These are phyloP conservation scores for Haliclona indistincta DNA, from an alignment of 37 sponge, comb jelly and placozoan genomes.

Conservation along the genomic window DNA sequence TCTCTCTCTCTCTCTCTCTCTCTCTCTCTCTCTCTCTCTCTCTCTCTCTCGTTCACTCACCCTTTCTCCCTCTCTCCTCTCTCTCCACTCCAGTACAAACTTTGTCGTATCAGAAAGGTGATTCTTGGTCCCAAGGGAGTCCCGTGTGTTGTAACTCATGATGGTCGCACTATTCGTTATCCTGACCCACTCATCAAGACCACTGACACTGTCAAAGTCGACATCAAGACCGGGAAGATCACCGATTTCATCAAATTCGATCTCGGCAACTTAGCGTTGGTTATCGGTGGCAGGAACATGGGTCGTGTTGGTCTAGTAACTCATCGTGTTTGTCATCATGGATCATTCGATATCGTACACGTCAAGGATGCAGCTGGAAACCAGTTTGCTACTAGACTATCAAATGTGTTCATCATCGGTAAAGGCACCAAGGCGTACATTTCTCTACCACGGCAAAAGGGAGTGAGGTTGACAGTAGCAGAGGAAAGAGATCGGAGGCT, in stretches of 20 bases:
- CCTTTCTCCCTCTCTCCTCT: too few species aligned
- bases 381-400: constrained; percentile 93
- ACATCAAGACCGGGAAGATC: constrained; percentile 88
- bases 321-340: constrained; percentile 90
- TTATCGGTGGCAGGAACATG: constrained; percentile 97
- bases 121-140: constrained; percentile 80
- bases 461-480: constrained; percentile 91
- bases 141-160: constrained; percentile 95
- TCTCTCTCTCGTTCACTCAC: too few species aligned
- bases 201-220: constrained; percentile 91
- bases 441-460: constrained; percentile 91
- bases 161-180: constrained; percentile 97
- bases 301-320: constrained; percentile 96
- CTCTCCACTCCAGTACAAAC: too few species aligned
- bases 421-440: constrained; percentile 78
- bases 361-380: constrained; percentile 90
- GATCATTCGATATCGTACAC: constrained; percentile 97
- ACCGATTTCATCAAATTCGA: constrained; percentile 93
- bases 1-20: constrained; percentile 12
- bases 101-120: constrained; percentile 81
- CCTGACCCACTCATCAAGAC: constrained; percentile 92
- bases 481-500: constrained; percentile 95
- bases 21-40: constrained; percentile 10
- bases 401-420: constrained; percentile 96
- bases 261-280: constrained; percentile 89